Conservation (phyloP, 2,113 vertebrate species). For the Pomatorhinus ruficollis region DNA sequence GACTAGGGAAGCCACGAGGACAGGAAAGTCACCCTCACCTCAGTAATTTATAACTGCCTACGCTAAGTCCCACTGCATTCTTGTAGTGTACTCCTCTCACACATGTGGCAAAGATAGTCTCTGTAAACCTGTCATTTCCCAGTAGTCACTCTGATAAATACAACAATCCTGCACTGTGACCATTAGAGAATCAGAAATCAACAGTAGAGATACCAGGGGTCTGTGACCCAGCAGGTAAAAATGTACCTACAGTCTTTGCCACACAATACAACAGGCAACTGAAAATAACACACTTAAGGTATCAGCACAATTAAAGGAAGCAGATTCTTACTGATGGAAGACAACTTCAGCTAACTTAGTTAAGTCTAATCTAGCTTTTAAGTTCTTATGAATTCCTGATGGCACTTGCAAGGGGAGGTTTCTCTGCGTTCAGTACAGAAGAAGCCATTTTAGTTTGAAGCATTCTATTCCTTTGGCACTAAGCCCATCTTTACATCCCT, state of each 20-base stretch:
- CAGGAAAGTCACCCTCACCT: not conserved
- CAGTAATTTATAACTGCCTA: not conserved
- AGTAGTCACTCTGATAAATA: not conserved
- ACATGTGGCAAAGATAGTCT: not conserved
- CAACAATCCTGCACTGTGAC: not conserved
- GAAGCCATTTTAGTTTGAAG: not conserved
- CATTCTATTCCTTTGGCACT: not conserved
- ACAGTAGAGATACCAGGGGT: not conserved
- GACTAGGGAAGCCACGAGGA: not conserved
- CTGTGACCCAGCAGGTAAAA: not conserved
- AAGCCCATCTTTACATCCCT: not conserved
- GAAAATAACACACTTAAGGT: not conserved
- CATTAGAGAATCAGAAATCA: not conserved
- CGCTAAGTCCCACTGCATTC: not conserved
- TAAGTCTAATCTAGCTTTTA: not conserved
- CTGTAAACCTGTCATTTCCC: not conserved
- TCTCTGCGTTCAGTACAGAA: not conserved
- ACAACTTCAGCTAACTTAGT: not conserved
- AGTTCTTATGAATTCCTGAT: not conserved
- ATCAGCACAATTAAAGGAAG: not conserved
- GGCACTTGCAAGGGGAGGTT: not conserved
- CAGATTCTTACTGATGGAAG: not conserved
- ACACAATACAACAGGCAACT: not conserved
- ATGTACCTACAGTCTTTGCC: not conserved
- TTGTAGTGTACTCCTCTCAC: not conserved